Conservation (phyloP, 2,888 invertebrate genomes). For the Spisula subtruncata region DNA sequence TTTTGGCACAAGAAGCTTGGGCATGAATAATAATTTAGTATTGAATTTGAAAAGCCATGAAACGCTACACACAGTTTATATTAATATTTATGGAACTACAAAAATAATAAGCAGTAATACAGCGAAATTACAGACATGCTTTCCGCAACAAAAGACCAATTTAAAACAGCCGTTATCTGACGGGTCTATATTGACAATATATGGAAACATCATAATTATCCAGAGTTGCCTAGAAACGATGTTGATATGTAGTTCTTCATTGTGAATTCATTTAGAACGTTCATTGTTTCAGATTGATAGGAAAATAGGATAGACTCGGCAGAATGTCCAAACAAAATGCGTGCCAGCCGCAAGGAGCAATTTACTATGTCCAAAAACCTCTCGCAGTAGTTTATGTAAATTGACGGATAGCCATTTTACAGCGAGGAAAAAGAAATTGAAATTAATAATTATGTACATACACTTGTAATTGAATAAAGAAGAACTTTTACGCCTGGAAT, state of each 20-base stretch:
- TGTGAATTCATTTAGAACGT: background rate
- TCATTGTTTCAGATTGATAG: background rate
- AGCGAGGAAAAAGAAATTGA: background rate
- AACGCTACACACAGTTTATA: too few species aligned
- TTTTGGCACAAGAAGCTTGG: too few species aligned
- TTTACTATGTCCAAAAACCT: background rate
- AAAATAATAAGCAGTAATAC: too few species aligned
- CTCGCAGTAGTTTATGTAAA: background rate
- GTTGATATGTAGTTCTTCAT: background rate
- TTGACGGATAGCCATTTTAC: background rate
- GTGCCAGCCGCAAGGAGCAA: background rate
- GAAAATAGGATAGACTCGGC: background rate
- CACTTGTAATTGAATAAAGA: constrained; percentile 1
- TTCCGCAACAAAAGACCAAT: background rate
- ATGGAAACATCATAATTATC: background rate
- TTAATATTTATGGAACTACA: too few species aligned
- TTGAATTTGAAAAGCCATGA: too few species aligned
- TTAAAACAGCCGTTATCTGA: constrained; percentile 1
- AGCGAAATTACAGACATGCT: too few species aligned
- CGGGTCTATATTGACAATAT: background rate
- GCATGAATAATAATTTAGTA: too few species aligned
- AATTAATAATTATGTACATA: background rate
- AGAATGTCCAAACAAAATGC: background rate
- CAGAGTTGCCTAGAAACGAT: background rate
- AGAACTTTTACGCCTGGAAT: background rate